Evolutionary conservation across 2,797 vertebrate genomes (phyloP), one percentile per base, ranked within the genome.

Genomic region (Xenentodon cancila): DNA sequence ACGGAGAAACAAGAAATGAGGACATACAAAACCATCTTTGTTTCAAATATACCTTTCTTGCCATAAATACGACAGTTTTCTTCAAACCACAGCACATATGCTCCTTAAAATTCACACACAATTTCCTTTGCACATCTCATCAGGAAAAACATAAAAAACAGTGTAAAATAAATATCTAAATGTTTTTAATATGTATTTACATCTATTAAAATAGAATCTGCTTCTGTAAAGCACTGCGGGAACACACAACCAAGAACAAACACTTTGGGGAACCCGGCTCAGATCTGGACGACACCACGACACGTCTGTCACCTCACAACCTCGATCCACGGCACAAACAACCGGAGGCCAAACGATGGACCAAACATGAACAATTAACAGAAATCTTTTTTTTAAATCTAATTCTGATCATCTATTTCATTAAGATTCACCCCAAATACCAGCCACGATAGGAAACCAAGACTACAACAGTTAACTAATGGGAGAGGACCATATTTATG

Each of bases 241-340:
- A 71, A 80, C 68, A 81, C 45, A 64, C 17, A 47, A 72, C 74
- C 73, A 70, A 74, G 68, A n/a, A n/a, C n/a, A n/a, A 62, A 80
- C 75, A 85, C 68, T 82, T 85, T 79, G 69, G 59, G 76, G 59
- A 76, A 85, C 52, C 65, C 70, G 64, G 64, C 57, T 68, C 62
- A 51, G 53, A 76, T 57, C 59, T 71, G 65, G 58, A 76, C 64
- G 25, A 85, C 78, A 85, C 47, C 79, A 89, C n/a, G n/a, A n/a
- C n/a, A n/a, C n/a, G n/a, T n/a, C n/a, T n/a, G n/a, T 25, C 3
- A 25, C 25, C 25, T 25, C 25, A 25, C 25, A 25, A 25, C 25
- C 25, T 3, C 25, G 25, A 25, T 25, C 25, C 25, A 89, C 74
- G 82, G 71, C 70, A 85, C 83, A 74, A 84, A 88, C 66, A 68